Evolutionary conservation across 2,888 invertebrate species (phyloP), one percentile per base, ranked within the genome.

Genomic region (Alcis repandata): DNA sequence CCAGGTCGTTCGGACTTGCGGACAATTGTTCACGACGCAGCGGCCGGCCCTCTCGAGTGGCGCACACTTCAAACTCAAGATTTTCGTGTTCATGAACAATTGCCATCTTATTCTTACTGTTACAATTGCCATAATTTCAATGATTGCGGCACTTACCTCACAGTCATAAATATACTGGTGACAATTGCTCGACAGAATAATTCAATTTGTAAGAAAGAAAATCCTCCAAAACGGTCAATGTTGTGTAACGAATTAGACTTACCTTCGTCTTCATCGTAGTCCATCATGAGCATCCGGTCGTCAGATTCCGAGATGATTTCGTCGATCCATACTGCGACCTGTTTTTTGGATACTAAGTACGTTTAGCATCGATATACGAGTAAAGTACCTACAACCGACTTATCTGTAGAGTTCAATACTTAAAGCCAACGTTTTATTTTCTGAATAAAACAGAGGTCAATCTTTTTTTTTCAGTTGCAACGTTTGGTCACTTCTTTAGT

Each of bases 211-310:
- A 27, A 32, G 32, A 32, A 32, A 10, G n/a, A 38, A 13, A 20
- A 2, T 7, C 1, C n/a, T 33, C 7, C 17, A 38, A 15, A 63
- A 41, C 32, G 15, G 32, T 17, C 17, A 22, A 15, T 20, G 27
- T 43, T 3, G 22, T 54, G 43, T 20, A 46, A 32, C 8, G 17
- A 45, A 49, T 15, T 36, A 1, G 32, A 66, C 82, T 84, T 77
- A 93, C 93, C 93, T 10, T 90, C 87, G 59, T 93, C 92, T 79
- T 92, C 93, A 59, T 93, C 93, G 62, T 86, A 87, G 78, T 93
- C 93, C 92, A 92, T 92, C 90, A 92, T 91, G 22, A 92, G 78
- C 91, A 92, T 91, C n/a, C 89, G 83, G 53, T 92, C 92, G 33
- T 92, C 91, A 1, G 92, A 89, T 68, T 93, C 93, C 19, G 80